Evolutionary conservation across 1,140 invertebrate species (phyloP).

Genomic region (Idris sp.): DNA sequence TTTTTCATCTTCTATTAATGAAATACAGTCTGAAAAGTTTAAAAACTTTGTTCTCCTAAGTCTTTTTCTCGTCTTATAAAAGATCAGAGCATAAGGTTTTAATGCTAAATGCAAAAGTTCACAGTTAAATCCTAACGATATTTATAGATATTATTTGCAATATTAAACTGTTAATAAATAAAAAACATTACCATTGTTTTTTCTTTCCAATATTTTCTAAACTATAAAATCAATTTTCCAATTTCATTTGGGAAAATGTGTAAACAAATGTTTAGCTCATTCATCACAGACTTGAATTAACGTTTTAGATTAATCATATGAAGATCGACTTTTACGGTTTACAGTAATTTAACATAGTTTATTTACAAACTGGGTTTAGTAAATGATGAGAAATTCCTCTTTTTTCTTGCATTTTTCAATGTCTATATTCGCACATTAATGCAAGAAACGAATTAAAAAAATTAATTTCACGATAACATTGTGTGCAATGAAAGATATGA

Average conservation of each 20-base stretch:
- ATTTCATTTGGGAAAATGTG: too few species aligned
- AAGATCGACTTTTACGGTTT: conserved; percentile 21
- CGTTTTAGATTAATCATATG: too few species aligned
- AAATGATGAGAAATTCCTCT: conserved; percentile 13
- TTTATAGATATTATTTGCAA: conserved; percentile 51
- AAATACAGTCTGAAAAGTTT: conserved; percentile 48
- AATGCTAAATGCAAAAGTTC: conserved; percentile 44
- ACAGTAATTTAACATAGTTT: conserved; percentile 25
- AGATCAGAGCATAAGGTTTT: conserved; percentile 17
- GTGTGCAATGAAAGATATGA: conserved; percentile 29
- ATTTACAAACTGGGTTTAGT: conserved; percentile 24
- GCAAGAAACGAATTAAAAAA: conserved; percentile 10
- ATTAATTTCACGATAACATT: conserved; percentile 30
- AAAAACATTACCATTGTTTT: conserved; percentile 3
- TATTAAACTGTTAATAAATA: conserved; percentile 35
- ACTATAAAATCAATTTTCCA: too few species aligned
- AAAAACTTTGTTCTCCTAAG: conserved; percentile 31
- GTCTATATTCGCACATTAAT: conserved; percentile 23
- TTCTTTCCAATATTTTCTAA: too few species aligned
- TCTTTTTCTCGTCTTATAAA: conserved; percentile 16
- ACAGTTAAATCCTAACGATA: conserved; percentile 29
- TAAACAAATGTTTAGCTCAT: too few species aligned
- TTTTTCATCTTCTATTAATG: conserved; percentile 44
- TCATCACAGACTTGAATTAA: too few species aligned
- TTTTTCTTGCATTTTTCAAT: too few species aligned